Evolutionary conservation across 2,797 vertebrate genomes (phyloP), one percentile per base, ranked within the genome.

Genomic region (Centropyge bicolor): DNA sequence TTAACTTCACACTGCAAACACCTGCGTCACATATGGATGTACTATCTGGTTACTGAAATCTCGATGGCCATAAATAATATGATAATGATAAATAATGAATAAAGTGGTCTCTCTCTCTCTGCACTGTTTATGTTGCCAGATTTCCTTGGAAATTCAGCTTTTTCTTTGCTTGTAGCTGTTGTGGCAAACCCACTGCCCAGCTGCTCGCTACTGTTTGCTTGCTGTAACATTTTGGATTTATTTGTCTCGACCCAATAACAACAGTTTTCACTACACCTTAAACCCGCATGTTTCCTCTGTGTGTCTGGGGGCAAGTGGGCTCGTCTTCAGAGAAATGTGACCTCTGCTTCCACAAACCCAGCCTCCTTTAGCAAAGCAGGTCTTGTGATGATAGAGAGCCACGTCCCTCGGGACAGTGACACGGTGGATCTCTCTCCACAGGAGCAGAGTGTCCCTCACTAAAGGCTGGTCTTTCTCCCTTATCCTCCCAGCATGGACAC

Each of bases 271-370:
- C n/a, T 8, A 31, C 13, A 63, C 40, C 57, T 19, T 31, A 31
- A 31, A 31, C 27, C 27, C 27, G 16, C n/a, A 71, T 20, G 22
- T 12, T 51, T 49, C 11, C 13, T 38, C 8, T 22, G 6, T 43
- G 13, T 17, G 61, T 63, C 48, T 54, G 13, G 19, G 19, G 16
- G 51, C 36, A 60, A 52, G 13, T 31, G 51, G 17, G 22, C 6
- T 3, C 19, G 19, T 52, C 17, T 45, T 60, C 20, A 31, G 10
- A 43, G 45, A 45, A 22, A 61, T 40, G 14, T 11, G 38, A 36
- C 48, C n/a, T 62, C 1, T 54, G 63, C 56, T 72, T 45, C 31
- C 8, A 57, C 19, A 76, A 35, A 57, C 13, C 45, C 52, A 56
- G 43, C 12, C 27, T 31, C 27, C 27, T 31, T 31, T 31, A 31